Evolutionary conservation across 53 echinoderm and acorn worm genomes (phyloP).

Genomic region (Holothuria scabra): DNA sequence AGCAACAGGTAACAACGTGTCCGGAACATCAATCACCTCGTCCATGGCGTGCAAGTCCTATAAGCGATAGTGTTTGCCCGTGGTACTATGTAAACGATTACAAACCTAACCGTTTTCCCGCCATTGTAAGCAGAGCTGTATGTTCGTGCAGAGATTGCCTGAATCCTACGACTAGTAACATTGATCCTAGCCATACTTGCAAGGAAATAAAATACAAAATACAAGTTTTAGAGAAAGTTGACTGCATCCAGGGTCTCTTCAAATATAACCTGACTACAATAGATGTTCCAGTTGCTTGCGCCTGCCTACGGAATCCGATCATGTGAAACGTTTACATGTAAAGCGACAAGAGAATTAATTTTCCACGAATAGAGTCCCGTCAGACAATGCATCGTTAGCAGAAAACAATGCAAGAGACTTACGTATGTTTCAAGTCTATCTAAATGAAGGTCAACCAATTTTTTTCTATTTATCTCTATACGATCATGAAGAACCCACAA

Average conservation of each 20-base stretch:
- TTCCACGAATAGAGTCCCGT: too few relatives aligned
- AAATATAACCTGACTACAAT: conserved; percentile 15
- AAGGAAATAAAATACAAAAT: conserved; percentile 24
- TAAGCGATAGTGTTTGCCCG: conserved; percentile 11
- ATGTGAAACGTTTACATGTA: not conserved
- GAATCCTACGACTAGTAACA: not conserved
- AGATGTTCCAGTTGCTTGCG: conserved; percentile 34
- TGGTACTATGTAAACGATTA: conserved; percentile 20
- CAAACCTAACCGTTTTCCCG: conserved; percentile 15
- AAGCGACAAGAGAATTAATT: too few relatives aligned
- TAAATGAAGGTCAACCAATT: too few relatives aligned
- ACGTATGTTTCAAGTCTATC: too few relatives aligned
- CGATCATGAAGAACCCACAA: too few relatives aligned
- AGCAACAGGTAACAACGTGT: not conserved
- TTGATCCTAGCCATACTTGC: not conserved
- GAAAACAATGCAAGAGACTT: too few relatives aligned
- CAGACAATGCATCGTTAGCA: too few relatives aligned
- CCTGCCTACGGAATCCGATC: conserved; percentile 25
- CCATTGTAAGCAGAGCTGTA: not conserved
- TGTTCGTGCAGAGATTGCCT: conserved; percentile 14
- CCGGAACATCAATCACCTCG: not conserved
- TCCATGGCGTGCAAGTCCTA: not conserved
- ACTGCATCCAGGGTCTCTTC: conserved; percentile 15
- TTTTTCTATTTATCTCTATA: too few relatives aligned
- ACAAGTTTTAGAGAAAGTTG: not conserved